Evolutionary conservation across 2,888 invertebrate species (phyloP).

Genomic region (Nasonovia ribisnigri): DNA sequence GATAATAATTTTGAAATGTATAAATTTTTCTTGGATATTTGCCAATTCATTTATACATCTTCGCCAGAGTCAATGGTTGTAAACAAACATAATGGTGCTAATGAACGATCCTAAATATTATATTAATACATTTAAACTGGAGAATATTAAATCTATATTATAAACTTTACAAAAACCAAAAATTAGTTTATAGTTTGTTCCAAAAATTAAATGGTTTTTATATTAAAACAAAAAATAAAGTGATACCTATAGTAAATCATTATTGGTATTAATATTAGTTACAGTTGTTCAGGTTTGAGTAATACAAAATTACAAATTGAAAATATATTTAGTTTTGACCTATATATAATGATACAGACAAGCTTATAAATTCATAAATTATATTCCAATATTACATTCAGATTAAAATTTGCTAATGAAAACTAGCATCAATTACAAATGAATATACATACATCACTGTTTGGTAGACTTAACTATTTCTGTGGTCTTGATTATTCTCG

Average conservation of each 20-base stretch:
- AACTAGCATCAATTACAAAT: neutral
- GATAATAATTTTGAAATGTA: conserved; percentile 34
- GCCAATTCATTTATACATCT: conserved; percentile 48
- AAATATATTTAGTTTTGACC: neutral
- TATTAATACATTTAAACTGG: conserved; percentile 37
- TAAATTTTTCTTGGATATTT: conserved; percentile 40
- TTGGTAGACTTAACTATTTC: conserved; percentile 5
- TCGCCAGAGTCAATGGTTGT: conserved; percentile 19
- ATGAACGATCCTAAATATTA: conserved; percentile 38
- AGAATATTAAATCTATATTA: neutral
- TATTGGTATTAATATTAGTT: neutral
- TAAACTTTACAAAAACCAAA: neutral
- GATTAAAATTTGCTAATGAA: neutral
- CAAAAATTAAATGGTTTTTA: neutral
- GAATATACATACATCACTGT: conserved; percentile 5
- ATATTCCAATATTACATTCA: neutral
- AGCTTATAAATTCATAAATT: neutral
- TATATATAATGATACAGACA: neutral
- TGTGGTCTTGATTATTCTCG: conserved; percentile 33
- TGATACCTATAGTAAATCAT: neutral
- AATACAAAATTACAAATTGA: neutral
- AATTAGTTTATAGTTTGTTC: neutral
- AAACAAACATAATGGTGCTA: conserved; percentile 53
- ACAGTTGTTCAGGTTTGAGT: neutral
- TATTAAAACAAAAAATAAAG: neutral